Evolutionary conservation across 2,888 invertebrate species (phyloP).

Genomic region (Cheilosia vernalis): DNA sequence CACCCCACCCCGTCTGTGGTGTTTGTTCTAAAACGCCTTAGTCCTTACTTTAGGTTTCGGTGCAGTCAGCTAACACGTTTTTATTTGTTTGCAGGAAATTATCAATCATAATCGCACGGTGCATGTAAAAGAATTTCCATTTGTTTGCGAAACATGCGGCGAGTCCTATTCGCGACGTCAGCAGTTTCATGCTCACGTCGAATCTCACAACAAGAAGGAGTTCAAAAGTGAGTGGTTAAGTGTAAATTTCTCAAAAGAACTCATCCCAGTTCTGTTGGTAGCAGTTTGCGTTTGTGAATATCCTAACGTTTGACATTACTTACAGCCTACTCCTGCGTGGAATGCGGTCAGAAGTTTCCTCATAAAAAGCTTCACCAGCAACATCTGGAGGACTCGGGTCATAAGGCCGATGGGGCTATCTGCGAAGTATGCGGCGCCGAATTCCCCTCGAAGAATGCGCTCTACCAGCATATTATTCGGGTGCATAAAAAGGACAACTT

Average conservation of each 20-base stretch:
- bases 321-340: constrained; percentile 81
- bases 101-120: constrained; percentile 82
- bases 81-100: constrained; percentile 79
- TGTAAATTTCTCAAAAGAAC: constrained; percentile 79
- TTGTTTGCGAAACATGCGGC: constrained; percentile 83
- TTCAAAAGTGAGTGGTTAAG: constrained; percentile 82
- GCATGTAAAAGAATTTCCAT: constrained; percentile 83
- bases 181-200: constrained; percentile 83
- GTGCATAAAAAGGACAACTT: constrained; percentile 83
- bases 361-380: constrained; percentile 82
- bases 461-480: constrained; percentile 83
- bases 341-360: constrained; percentile 82
- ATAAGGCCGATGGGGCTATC: constrained; percentile 83
- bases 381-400: constrained; percentile 82
- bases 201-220: constrained; percentile 83
- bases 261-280: constrained; percentile 21
- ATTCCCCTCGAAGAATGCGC: constrained; percentile 82
- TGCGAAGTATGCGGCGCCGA: constrained; percentile 83
- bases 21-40: too few relatives aligned
- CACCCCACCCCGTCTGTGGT: too few relatives aligned
- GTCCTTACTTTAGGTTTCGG: too few relatives aligned
- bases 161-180: constrained; percentile 83
- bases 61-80: not conserved
- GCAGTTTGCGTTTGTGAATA: not conserved
- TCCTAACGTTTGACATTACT: constrained; percentile 28